These are phyloP conservation scores for Steromphala cineraria DNA, from an alignment of 2,888 invertebrate species.

Conservation along the genomic window DNA sequence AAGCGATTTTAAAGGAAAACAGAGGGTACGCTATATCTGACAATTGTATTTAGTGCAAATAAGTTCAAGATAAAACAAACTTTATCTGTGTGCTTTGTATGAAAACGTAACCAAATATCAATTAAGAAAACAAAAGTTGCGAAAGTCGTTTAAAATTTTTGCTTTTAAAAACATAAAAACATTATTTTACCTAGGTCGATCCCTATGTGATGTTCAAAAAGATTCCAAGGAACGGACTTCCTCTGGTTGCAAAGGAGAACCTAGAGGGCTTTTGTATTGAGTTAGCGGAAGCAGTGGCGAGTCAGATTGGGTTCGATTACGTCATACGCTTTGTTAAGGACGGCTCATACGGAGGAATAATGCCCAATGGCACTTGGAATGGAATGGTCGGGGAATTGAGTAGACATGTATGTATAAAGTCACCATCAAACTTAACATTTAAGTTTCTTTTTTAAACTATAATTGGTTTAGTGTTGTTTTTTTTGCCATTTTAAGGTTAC, in stretches of 20 bases:
- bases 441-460: too few species aligned
- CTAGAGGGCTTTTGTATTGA: slow-evolving; percentile 77
- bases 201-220: slow-evolving; percentile 68
- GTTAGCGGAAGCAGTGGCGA: slow-evolving; percentile 72
- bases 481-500: too few species aligned
- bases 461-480: too few species aligned
- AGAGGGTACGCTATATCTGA: too few species aligned
- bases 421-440: too few species aligned
- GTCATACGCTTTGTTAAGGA: slow-evolving; percentile 66
- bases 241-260: slow-evolving; percentile 82
- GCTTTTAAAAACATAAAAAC: background rate
- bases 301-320: slow-evolving; percentile 74
- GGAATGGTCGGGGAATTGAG: slow-evolving; percentile 75
- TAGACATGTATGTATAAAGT: slow-evolving; percentile 58
- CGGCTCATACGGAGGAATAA: slow-evolving; percentile 59
- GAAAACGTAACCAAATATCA: too few species aligned
- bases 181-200: slow-evolving; percentile 51
- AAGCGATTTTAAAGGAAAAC: too few species aligned
- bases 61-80: too few species aligned
- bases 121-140: too few species aligned
- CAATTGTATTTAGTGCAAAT: too few species aligned
- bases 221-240: slow-evolving; percentile 49
- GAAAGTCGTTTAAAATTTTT: background rate
- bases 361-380: slow-evolving; percentile 69
- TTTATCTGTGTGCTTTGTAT: too few species aligned